Evolutionary conservation across 2,797 vertebrate species (phyloP).

Genomic region (Phoeniculus purpureus): DNA sequence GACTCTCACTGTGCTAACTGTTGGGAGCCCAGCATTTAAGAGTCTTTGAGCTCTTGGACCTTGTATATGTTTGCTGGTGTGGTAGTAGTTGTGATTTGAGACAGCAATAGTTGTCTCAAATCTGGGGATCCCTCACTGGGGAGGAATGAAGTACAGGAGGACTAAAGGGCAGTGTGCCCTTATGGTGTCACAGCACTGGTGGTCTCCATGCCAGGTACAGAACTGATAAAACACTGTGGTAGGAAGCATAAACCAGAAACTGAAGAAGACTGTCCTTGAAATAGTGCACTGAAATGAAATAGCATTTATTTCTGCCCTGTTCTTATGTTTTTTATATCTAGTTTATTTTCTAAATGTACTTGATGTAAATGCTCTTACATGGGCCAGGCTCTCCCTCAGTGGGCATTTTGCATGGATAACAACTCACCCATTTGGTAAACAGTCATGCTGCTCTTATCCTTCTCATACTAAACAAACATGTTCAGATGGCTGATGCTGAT

Average conservation of each 20-base stretch:
- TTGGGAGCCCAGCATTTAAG: neutral
- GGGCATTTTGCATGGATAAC: neutral
- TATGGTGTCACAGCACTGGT: accelerated
- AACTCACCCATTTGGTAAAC: neutral
- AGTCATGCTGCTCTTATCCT: neutral
- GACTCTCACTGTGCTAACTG: neutral
- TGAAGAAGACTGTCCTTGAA: neutral
- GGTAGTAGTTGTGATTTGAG: neutral
- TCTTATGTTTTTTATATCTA: neutral
- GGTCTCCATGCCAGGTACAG: neutral
- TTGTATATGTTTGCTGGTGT: neutral
- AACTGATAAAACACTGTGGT: neutral
- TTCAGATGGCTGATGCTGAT: neutral
- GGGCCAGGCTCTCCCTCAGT: neutral
- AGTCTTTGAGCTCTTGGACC: neutral
- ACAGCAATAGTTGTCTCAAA: neutral
- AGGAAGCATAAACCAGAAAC: neutral
- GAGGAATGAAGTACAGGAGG: neutral
- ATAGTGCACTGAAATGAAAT: neutral
- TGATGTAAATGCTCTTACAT: neutral
- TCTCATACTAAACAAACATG: neutral
- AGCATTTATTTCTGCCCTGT: neutral
- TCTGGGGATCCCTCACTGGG: neutral
- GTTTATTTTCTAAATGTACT: neutral
- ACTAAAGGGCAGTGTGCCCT: neutral